phyloP scores from a whole-genome alignment of 2,888 invertebrate genomes.

The Gibbula magus region DNA sequence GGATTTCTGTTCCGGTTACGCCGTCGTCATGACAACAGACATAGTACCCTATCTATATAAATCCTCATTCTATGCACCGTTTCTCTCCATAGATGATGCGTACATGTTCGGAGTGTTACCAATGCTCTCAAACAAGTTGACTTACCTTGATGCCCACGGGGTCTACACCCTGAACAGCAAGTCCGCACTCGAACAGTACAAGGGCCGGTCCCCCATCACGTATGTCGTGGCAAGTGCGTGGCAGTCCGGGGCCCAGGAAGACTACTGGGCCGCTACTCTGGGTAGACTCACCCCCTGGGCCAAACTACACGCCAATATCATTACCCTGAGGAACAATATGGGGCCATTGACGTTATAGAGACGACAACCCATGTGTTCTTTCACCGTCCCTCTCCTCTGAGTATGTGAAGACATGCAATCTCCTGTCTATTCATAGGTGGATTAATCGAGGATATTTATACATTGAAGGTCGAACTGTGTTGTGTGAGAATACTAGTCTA shows the following conservation, averaged over 20 bases:
- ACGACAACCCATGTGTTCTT: no score
- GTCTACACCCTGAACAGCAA: conserved; percentile 87
- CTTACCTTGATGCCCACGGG: conserved; percentile 80
- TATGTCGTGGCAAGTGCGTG: conserved; percentile 38
- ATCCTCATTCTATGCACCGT: conserved; percentile 52
- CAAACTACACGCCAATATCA: conserved; percentile 32
- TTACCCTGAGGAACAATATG: not conserved
- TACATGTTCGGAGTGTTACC: conserved; percentile 66
- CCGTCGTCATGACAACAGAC: conserved; percentile 57
- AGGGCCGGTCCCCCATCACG: conserved; percentile 27
- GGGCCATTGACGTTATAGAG: not conserved
- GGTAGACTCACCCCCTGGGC: conserved; percentile 40
- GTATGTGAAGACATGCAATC: no score
- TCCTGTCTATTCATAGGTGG: no score
- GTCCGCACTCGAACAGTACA: conserved; percentile 46
- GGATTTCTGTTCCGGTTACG: conserved; percentile 68
- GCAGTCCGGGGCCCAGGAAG: conserved; percentile 39
- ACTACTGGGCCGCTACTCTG: conserved; percentile 49
- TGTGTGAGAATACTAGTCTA: no score
- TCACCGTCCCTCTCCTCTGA: no score
- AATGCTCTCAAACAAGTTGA: conserved; percentile 43
- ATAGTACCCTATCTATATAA: conserved; percentile 58
- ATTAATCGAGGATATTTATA: no score
- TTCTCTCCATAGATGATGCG: conserved; percentile 70
- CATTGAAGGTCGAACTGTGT: no score